Base-by-base conservation (phyloP, 2,797 vertebrate species). In the Allobates femoralis region DNA sequence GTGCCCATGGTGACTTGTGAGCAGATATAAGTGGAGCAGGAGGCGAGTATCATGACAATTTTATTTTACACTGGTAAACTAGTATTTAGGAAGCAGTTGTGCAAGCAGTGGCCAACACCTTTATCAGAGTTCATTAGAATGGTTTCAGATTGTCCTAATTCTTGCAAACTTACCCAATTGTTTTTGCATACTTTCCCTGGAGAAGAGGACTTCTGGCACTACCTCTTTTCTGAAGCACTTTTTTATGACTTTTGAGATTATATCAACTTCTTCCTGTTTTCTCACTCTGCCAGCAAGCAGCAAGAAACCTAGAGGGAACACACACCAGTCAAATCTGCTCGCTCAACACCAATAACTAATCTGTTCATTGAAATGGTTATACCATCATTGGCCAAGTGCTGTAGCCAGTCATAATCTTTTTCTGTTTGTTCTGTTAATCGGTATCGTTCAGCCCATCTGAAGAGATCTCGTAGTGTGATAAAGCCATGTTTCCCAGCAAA, bases 401-500 rank as follows among this genome's bases (percentile, higher is more conserved):
- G 97, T 84, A 98, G 95, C 98, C 98, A 99, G 89, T 99, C 98
- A 79, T 94, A 96, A 0, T 96, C 94, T 62, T 93, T 88, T 51
- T 96, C 94, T 0, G 90, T 93, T 91, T 96, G 96, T 60, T 97
- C 96, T 89, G 97, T 95, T 89, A 98, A 86, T 50, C 96, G 92
- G 91, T 99, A 99, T 56, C 98, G 95, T 60, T 99, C 97, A 26
- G 97, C 97, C 98, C 98, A 99, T 64, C 98, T 96, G 90, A 99
- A 99, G 34, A 99, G 94, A 89, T 99, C 98, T 88, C 98, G 92
- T 81, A 99, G 93, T 2, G 98, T 99, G 89, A 99, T 98, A 92
- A 97, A 99, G 15, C 98, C 98, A 0, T 99, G 96, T 89, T 99
- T 99, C 88, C 98, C 98, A 23, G 98, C 98, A 93, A 99, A 99